A percentile compares a stretch with the other conserved stretches of the same genome.
These are phyloP conservation scores for Caenorhabditis auriculariae DNA, from an alignment of 2,888 invertebrate species.

Conservation along the genomic window DNA sequence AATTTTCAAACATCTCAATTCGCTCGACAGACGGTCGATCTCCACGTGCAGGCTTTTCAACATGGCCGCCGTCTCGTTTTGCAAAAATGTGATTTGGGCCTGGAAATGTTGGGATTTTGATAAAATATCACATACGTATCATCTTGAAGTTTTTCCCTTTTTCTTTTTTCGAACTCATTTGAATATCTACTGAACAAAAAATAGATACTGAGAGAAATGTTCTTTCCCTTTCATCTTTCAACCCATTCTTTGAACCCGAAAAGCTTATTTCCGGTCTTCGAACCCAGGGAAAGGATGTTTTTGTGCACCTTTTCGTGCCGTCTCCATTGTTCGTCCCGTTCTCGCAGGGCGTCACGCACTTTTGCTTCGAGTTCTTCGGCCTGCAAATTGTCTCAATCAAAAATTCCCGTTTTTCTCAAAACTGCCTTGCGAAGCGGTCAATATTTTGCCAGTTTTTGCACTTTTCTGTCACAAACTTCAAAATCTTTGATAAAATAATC, in stretches of 20 bases:
- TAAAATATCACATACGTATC: background rate
- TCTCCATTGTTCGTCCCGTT: constrained; percentile 42
- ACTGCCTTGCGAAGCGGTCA: too few species aligned
- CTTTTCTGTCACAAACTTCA: too few species aligned
- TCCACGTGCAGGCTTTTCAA: constrained; percentile 48
- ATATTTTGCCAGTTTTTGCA: too few species aligned
- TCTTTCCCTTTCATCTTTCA: too few species aligned
- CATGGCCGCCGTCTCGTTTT: constrained; percentile 46
- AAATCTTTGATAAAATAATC: too few species aligned
- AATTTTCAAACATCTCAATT: constrained; percentile 28
- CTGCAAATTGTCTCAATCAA: constrained; percentile 12
- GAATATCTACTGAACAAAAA: too few species aligned
- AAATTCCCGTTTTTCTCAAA: constrained; percentile 4
- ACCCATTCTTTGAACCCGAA: background rate
- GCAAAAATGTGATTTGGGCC: constrained; percentile 50
- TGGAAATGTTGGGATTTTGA: constrained; percentile 4
- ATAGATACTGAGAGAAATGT: too few species aligned
- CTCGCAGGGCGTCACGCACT: constrained; percentile 25
- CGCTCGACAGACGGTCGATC: constrained; percentile 43
- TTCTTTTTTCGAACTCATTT: too few species aligned
- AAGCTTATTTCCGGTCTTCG: background rate
- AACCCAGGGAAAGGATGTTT: background rate
- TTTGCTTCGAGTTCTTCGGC: constrained; percentile 31
- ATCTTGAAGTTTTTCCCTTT: background rate
- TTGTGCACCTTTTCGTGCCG: constrained; percentile 33